These are phyloP conservation scores for Zoanthus sociatus DNA, from an alignment of 92 coral and sea anemone species.

Conservation along the genomic window DNA sequence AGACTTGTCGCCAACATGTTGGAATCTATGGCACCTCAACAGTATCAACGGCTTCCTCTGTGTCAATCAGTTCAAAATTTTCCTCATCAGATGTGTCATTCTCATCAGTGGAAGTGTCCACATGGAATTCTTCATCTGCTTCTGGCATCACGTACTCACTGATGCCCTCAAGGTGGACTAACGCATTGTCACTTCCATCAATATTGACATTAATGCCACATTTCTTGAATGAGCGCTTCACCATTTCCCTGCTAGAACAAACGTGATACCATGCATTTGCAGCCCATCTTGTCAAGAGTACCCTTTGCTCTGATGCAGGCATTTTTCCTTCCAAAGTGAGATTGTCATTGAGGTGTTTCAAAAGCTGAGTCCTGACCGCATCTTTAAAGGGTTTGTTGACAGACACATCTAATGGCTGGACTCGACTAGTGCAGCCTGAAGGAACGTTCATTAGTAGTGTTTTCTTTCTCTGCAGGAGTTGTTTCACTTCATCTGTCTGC, in stretches of 20 bases:
- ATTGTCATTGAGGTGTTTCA: constrained; percentile 45
- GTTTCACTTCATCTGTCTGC: constrained; percentile 53
- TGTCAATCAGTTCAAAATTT: no score
- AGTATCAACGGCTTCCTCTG: no score
- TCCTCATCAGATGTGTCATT: no score
- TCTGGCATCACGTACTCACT: no score
- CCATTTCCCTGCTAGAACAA: constrained; percentile 45
- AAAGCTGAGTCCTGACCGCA: constrained; percentile 49
- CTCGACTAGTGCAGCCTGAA: constrained; percentile 54
- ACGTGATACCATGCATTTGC: constrained; percentile 49
- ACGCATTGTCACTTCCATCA: no score
- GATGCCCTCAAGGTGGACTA: no score
- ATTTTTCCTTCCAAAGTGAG: constrained; percentile 47
- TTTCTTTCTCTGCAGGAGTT: constrained; percentile 45
- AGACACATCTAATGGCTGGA: constrained; percentile 55
- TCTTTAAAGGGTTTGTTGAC: constrained; percentile 55
- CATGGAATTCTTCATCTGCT: no score
- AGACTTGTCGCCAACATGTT: no score
- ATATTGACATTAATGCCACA: constrained; percentile 35
- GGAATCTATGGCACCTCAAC: no score
- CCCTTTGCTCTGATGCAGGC: constrained; percentile 44
- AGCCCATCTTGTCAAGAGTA: constrained; percentile 52
- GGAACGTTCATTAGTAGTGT: constrained; percentile 42
- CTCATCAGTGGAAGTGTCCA: no score
- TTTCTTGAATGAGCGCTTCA: constrained; percentile 46